Evolutionary conservation across 2,888 invertebrate species (phyloP), one percentile per base, ranked within the genome.

Genomic region (Dexiosoma caninum): DNA sequence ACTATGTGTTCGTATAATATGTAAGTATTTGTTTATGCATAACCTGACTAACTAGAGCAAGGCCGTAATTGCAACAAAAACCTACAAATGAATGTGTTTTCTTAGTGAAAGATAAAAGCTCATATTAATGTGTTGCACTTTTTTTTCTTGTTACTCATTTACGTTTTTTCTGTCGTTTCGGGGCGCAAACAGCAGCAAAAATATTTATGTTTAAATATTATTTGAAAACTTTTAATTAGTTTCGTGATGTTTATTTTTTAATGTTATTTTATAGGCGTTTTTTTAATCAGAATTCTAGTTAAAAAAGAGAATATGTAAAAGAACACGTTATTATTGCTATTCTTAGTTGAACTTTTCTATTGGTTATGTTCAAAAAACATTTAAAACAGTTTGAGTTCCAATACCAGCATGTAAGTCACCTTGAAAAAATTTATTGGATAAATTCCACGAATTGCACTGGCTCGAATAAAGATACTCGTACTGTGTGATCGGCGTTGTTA

Each of bases 221-320:
- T 67, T 75, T 67, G 67, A 75, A 75, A 75, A 75, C 49, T 75
- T 75, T 75, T 67, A 75, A 75, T 75, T 75, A 75, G 75, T 67
- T 75, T 75, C 75, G 59, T 67, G 59, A 75, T 75, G 75, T 75
- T 75, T 72, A 72, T 44, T 46, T 75, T 66, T 46, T 59, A 14
- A 12, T 32, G 8, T 49, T 42, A 32, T 64, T 67, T 59, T 35
- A n/a, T 67, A 75, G 32, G 59, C 49, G 30, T 67, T 59, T 40
- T 57, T 59, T 59, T 66, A 59, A 59, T n/a, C n/a, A n/a, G n/a
- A n/a, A 55, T 59, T 49, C 30, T 57, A 46, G 35, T 46, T 46
- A n/a, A n/a, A n/a, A n/a, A n/a, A n/a, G n/a, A n/a, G n/a, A n/a
- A n/a, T n/a, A n/a, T n/a, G n/a, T n/a, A n/a, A n/a, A n/a, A n/a